phyloP scores from a whole-genome alignment of 2,888 invertebrate species.

The Agriopis marginaria region DNA sequence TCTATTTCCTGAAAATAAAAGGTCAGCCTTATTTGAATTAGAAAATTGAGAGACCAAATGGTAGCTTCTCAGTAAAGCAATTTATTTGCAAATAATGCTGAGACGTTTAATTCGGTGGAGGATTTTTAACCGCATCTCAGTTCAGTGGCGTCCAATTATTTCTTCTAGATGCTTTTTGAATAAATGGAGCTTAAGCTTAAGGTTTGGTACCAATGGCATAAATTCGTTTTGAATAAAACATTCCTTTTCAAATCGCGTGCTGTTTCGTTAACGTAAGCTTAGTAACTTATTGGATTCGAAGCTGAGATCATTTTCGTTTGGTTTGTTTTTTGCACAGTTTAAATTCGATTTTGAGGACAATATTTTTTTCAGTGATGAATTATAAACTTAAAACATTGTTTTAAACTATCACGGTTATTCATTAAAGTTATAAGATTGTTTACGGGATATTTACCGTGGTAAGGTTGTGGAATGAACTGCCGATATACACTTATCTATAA shows the following conservation, averaged over 20 bases:
- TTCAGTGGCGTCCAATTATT: slow-evolving; percentile 49
- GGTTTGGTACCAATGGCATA: slow-evolving; percentile 28
- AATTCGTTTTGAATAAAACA: slow-evolving; percentile 36
- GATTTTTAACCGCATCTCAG: slow-evolving; percentile 50
- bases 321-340: background rate
- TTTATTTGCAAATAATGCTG: slow-evolving; percentile 73
- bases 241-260: slow-evolving; percentile 18
- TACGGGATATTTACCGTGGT: no score
- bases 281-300: slow-evolving; percentile 9
- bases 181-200: slow-evolving; percentile 39
- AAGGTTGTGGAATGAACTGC: no score
- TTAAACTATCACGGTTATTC: no score
- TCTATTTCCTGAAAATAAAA: slow-evolving; percentile 62
- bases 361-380: no score
- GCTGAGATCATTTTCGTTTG: background rate
- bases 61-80: slow-evolving; percentile 55
- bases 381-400: no score
- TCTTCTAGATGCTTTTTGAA: slow-evolving; percentile 43
- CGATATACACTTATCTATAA: no score
- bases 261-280: slow-evolving; percentile 14
- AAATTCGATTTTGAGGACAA: no score
- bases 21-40: slow-evolving; percentile 69
- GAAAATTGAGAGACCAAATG: slow-evolving; percentile 65
- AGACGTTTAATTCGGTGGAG: slow-evolving; percentile 57
- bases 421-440: no score